Evolutionary conservation across 2,888 invertebrate species (phyloP).

Genomic region (Xestobium rufovillosum): DNA sequence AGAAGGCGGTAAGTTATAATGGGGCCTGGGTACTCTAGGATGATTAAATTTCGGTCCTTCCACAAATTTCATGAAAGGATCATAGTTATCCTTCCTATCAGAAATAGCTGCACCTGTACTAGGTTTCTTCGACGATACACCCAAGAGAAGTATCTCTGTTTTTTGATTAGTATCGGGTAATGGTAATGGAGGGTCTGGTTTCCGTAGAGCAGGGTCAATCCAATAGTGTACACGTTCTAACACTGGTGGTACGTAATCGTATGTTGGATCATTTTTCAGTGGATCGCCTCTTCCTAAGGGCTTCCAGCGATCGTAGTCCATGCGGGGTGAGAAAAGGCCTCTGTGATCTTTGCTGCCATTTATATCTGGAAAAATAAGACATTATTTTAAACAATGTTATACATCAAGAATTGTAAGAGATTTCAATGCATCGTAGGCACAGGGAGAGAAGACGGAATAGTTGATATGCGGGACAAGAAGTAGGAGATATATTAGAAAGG

Average conservation of each 20-base stretch:
- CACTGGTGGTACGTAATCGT: constrained; percentile 76
- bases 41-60: constrained; percentile 44
- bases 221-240: constrained; percentile 74
- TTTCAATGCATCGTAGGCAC: too few species aligned
- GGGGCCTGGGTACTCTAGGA: constrained; percentile 36
- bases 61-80: constrained; percentile 45
- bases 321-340: constrained; percentile 60
- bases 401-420: too few species aligned
- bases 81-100: constrained; percentile 39
- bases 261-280: constrained; percentile 75
- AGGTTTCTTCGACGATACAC: constrained; percentile 61
- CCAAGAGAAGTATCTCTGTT: constrained; percentile 61
- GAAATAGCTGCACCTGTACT: constrained; percentile 44
- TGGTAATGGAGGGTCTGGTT: constrained; percentile 48
- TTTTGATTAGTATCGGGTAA: constrained; percentile 47
- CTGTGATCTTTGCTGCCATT: constrained; percentile 29
- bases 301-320: constrained; percentile 81
- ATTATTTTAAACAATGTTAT: too few species aligned
- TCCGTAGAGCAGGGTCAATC: constrained; percentile 57
- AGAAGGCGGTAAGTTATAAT: constrained; percentile 38
- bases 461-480: too few species aligned
- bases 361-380: constrained; percentile 24
- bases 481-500: too few species aligned
- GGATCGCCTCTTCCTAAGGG: constrained; percentile 77
- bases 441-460: too few species aligned